Percentiles rank a stretch among this genome's conserved stretches.
These are phyloP conservation scores for Catocala fraxini DNA, from an alignment of 2,888 invertebrate genomes.

Conservation along the genomic window DNA sequence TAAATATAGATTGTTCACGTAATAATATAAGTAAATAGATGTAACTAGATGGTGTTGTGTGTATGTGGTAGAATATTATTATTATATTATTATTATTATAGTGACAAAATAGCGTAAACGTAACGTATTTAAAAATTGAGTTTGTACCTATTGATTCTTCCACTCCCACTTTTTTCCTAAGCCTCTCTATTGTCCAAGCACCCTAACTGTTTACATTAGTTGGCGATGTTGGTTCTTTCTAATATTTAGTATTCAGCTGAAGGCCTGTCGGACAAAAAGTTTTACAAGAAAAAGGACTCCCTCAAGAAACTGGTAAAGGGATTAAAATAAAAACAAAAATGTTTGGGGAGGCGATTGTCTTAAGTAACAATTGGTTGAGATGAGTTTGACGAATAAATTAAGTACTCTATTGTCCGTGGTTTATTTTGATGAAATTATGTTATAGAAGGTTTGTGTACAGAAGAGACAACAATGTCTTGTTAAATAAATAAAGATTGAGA, in stretches of 20 bases:
- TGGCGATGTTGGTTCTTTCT: conserved; percentile 8
- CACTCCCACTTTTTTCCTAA: not conserved
- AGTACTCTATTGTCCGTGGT: conserved; percentile 26
- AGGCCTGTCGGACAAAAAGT: conserved; percentile 33
- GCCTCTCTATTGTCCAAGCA: not conserved
- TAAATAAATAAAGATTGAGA: no score
- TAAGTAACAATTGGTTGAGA: conserved; percentile 39
- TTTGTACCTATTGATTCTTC: no score
- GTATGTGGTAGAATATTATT: no score
- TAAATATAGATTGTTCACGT: no score
- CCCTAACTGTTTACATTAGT: conserved; percentile 9
- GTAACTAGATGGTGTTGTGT: no score
- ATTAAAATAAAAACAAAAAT: conserved; percentile 46
- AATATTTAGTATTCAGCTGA: conserved; percentile 44
- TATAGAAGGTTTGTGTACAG: not conserved
- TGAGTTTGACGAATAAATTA: conserved; percentile 39
- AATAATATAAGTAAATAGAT: no score
- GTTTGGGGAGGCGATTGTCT: conserved; percentile 42
- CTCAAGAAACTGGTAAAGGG: conserved; percentile 34
- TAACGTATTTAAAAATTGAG: no score
- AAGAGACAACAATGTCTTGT: no score
- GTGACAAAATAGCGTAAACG: no score
- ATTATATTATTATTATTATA: no score
- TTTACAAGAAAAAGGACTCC: conserved; percentile 19
- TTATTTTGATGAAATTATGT: conserved; percentile 21